Percentiles rank a stretch among this genome's conserved stretches.
phyloP scores from a whole-genome alignment of 2,888 invertebrate genomes.

The Plutella xylostella region DNA sequence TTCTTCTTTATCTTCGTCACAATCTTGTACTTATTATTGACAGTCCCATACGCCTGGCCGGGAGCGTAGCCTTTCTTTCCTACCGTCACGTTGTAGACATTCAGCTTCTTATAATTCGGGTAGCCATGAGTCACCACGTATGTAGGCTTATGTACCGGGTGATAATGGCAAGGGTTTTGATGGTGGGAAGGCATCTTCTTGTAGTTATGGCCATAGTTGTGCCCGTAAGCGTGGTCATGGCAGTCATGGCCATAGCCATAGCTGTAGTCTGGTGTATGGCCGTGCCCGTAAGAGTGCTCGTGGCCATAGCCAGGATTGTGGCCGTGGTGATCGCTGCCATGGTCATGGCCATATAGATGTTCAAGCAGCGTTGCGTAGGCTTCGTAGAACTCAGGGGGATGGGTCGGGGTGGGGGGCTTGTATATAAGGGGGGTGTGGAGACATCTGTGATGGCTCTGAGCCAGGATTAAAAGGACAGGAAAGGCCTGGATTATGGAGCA shows the following conservation, averaged over 20 bases:
- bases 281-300: slow-evolving; percentile 6
- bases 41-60: slow-evolving; percentile 34
- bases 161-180: not conserved
- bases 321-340: slow-evolving; percentile 8
- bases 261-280: slow-evolving; percentile 6
- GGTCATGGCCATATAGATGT: slow-evolving; percentile 28
- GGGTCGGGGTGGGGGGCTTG: slow-evolving; percentile 49
- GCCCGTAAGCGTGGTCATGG: slow-evolving; percentile 3
- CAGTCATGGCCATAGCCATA: slow-evolving; percentile 14
- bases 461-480: slow-evolving; percentile 49
- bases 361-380: slow-evolving; percentile 50
- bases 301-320: slow-evolving; percentile 18
- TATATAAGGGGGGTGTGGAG: slow-evolving; percentile 48
- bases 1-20: slow-evolving; percentile 37
- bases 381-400: slow-evolving; percentile 52
- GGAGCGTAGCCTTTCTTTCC: slow-evolving; percentile 36
- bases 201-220: not conserved
- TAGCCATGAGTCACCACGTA: slow-evolving; percentile 9
- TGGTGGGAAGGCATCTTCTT: not conserved
- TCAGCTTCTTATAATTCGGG: not conserved
- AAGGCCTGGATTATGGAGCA: slow-evolving; percentile 51
- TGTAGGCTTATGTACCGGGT: slow-evolving; percentile 1
- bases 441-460: slow-evolving; percentile 47
- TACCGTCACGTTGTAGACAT: not conserved
- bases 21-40: slow-evolving; percentile 39